These are phyloP conservation scores for Neuroterus valhalla DNA, from an alignment of 1,140 invertebrate species.

Conservation along the genomic window DNA sequence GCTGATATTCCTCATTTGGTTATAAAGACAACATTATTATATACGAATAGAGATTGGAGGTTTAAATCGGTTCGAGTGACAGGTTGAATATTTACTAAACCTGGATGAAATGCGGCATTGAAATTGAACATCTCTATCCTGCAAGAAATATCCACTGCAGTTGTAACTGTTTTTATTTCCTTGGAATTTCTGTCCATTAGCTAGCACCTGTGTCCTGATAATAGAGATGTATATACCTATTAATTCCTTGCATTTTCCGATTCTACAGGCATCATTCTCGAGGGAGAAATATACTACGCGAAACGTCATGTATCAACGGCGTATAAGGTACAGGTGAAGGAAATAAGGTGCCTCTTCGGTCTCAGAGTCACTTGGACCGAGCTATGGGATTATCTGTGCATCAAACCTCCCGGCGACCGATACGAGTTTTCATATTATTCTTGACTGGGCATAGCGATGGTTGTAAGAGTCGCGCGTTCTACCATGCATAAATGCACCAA, in stretches of 20 bases:
- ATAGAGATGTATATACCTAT: constrained; percentile 20
- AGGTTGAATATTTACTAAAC: constrained; percentile 18
- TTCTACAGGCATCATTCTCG: constrained; percentile 15
- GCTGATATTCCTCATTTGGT: too few species aligned
- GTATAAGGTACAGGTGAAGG: constrained; percentile 50
- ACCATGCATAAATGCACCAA: background rate
- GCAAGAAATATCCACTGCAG: constrained; percentile 23
- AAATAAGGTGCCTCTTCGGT: constrained; percentile 50
- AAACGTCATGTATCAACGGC: constrained; percentile 7
- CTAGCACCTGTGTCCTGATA: constrained; percentile 28
- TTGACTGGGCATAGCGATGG: constrained; percentile 48
- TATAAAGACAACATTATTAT: too few species aligned
- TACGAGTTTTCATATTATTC: constrained; percentile 66
- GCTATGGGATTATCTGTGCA: constrained; percentile 60
- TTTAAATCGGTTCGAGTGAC: constrained; percentile 8
- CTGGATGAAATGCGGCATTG: background rate
- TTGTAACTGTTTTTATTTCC: constrained; percentile 30
- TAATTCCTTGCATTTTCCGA: constrained; percentile 17
- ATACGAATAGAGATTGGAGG: too few species aligned
- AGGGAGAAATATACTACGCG: constrained; percentile 19
- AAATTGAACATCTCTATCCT: constrained; percentile 13
- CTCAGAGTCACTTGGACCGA: constrained; percentile 49
- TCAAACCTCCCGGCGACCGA: constrained; percentile 66
- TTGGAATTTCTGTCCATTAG: constrained; percentile 22
- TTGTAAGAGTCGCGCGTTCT: constrained; percentile 54